These are phyloP conservation scores for Lepidurus couesii DNA, from an alignment of 1,140 invertebrate genomes.

Conservation along the genomic window DNA sequence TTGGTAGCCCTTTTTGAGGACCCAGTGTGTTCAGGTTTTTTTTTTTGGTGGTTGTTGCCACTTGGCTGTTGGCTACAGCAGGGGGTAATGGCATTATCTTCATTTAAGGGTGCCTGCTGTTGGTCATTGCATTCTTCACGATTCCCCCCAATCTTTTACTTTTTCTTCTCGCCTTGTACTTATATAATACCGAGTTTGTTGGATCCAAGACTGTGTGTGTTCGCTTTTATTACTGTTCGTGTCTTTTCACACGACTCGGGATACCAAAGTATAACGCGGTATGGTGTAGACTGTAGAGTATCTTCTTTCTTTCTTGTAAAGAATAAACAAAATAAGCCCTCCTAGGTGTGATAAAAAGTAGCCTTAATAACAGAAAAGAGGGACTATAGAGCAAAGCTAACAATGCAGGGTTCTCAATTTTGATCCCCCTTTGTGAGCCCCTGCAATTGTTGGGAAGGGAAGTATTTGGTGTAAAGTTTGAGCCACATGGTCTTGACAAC, in stretches of 20 bases:
- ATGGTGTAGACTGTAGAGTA: no score
- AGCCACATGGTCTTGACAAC: not conserved
- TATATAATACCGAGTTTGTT: not conserved
- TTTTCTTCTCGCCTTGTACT: not conserved
- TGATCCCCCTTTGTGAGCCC: not conserved
- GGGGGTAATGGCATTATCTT: no score
- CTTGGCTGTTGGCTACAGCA: no score
- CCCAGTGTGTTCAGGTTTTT: no score
- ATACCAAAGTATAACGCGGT: not conserved
- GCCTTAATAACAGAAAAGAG: no score
- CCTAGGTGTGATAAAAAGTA: no score
- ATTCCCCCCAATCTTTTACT: no score
- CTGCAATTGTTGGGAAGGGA: not conserved
- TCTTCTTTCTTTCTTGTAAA: not conserved
- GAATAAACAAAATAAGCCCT: not conserved
- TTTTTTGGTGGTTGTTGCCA: no score
- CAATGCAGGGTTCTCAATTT: not conserved
- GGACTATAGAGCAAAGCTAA: no score
- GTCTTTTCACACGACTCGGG: not conserved
- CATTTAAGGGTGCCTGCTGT: no score
- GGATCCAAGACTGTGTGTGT: not conserved
- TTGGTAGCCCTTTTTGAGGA: no score
- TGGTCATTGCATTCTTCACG: no score
- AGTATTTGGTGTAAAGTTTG: not conserved
- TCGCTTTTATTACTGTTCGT: not conserved